Evolutionary conservation across 2,888 invertebrate species (phyloP), one percentile per base, ranked within the genome.

Genomic region (Argyra leucocephala): DNA sequence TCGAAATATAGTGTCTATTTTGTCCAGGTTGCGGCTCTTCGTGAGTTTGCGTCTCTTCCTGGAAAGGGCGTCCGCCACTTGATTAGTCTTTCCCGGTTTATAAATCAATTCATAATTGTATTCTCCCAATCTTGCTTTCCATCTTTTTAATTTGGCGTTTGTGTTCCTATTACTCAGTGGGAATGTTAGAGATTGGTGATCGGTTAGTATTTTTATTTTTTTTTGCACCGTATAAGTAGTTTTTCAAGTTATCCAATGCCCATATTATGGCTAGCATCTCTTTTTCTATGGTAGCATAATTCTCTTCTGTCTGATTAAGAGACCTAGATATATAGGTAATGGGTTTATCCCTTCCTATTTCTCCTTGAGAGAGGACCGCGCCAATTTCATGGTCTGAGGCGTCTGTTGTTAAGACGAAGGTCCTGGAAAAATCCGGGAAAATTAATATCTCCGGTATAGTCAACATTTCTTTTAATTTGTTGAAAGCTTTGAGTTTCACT

Each of bases 81-180:
- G 10, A 57, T 68, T 68, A 0, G 64, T 59, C 22, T 23, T 59
- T 5, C 59, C 59, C 9, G 59, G 59, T 23, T 59, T 59, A 15
- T 23, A 59, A 7, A 21, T 23, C 10, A 59, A 15, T 23, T 59
- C 59, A 23, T 59, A 59, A 15, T 59, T 59, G 22, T 59, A 59
- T 23, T 59, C 23, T 23, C 22, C 59, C 4, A 59, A 7, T 10
- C 10, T 59, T 5, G 59, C 63, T 61, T 67, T 68, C 68, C 69
- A 70, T 37, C 68, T 37, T 63, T 68, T 70, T n/a, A 68, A 23
- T 26, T 68, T 68, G 4, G 69, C 67, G 57, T 69, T 67, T 61
- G 59, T 57, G 22, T 66, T 66, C 31, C 22, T 36, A 23, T 65
- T 62, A 15, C 67, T 1, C n/a, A 69, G 18, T 0, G 63, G 48